Conservation (phyloP, 2,888 invertebrate species). For the Orthosia gothica region DNA sequence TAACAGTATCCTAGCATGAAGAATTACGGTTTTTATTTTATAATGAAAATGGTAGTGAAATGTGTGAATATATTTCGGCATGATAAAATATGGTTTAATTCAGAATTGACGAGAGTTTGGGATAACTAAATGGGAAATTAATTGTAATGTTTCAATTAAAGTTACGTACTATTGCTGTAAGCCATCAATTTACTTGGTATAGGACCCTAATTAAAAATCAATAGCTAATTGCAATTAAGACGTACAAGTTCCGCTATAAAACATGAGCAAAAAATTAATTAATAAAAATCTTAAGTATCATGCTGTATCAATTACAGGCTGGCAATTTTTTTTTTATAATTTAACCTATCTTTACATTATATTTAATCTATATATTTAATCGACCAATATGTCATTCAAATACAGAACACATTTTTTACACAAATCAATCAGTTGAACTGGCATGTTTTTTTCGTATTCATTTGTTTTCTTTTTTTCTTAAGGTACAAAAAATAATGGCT, state of each 20-base stretch:
- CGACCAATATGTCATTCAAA: slow-evolving; percentile 6
- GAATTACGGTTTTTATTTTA: not conserved
- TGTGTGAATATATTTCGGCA: slow-evolving; percentile 1
- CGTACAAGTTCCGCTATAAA: slow-evolving; percentile 4
- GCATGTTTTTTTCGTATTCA: not conserved
- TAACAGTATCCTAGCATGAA: not conserved
- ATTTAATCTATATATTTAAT: slow-evolving; percentile 19
- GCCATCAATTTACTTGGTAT: slow-evolving; percentile 2
- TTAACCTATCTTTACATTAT: not conserved
- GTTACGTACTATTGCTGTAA: not conserved
- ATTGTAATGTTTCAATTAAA: slow-evolving; percentile 19
- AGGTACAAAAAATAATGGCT: slow-evolving; percentile 41
- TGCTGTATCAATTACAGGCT: slow-evolving; percentile 21
- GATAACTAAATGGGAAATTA: slow-evolving; percentile 1
- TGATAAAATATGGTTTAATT: slow-evolving; percentile 4
- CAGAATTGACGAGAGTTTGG: slow-evolving; percentile 10
- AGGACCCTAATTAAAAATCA: slow-evolving; percentile 22
- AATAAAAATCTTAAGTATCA: slow-evolving; percentile 10
- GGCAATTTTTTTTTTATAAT: not conserved
- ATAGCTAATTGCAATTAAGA: slow-evolving; percentile 22
- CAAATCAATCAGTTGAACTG: slow-evolving; percentile 19
- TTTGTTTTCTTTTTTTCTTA: slow-evolving; percentile 38
- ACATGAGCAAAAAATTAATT: slow-evolving; percentile 20
- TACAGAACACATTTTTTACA: slow-evolving; percentile 43
- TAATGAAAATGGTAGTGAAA: not conserved